Percentiles rank a stretch among this genome's conserved stretches.
Conservation (phyloP, 2,888 invertebrate species). For the Drosophila yooni region DNA sequence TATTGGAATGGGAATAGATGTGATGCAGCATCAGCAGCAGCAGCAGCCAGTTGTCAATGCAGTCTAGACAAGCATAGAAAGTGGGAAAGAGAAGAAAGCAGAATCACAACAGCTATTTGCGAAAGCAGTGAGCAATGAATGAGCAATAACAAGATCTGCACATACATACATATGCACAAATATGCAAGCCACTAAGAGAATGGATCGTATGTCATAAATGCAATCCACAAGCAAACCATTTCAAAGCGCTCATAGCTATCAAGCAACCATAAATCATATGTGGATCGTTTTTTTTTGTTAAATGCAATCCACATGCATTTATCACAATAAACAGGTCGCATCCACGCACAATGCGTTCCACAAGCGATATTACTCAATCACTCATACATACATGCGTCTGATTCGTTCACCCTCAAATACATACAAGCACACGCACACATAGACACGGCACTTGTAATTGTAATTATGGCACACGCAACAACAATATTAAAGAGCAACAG, state of each 20-base stretch:
- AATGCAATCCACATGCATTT: constrained; percentile 1
- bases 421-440: constrained; percentile 7
- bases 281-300: background rate
- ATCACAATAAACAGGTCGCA: background rate
- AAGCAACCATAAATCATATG: background rate
- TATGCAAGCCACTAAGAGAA: background rate
- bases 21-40: constrained; percentile 15
- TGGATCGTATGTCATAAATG: background rate
- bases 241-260: background rate
- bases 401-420: constrained; percentile 13
- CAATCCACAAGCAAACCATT: background rate
- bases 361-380: constrained; percentile 36
- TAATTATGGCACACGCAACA: constrained; percentile 46
- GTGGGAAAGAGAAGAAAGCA: background rate
- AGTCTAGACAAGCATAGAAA: constrained; percentile 19
- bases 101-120: constrained; percentile 2
- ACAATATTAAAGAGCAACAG: constrained; percentile 16
- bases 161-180: background rate
- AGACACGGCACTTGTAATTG: constrained; percentile 47
- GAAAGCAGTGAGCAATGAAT: background rate
- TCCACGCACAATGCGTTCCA: constrained; percentile 22
- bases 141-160: background rate
- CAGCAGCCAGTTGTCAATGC: constrained; percentile 23
- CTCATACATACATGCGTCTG: background rate
- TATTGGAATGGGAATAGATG: constrained; percentile 18